A percentile compares a stretch with the other conserved stretches of the same genome.
Evolutionary conservation across 2,888 invertebrate species (phyloP).

Genomic region (Patella caerulea): DNA sequence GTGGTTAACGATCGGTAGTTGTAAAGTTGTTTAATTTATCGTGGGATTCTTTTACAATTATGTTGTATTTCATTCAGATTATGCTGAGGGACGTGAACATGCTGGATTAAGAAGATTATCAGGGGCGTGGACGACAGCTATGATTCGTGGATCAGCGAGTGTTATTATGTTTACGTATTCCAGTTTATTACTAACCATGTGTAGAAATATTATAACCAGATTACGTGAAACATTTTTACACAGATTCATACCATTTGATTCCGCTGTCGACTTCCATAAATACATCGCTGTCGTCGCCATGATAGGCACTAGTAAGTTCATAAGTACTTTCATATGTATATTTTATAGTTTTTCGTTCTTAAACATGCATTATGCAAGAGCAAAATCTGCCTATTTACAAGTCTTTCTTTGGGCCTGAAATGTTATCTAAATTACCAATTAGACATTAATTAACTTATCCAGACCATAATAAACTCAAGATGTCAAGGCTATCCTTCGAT

Average conservation of each 20-base stretch:
- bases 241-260: constrained; percentile 77
- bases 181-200: constrained; percentile 77
- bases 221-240: constrained; percentile 76
- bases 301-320: constrained; percentile 74
- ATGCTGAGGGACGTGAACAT: constrained; percentile 76
- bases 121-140: constrained; percentile 75
- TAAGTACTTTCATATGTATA: not conserved
- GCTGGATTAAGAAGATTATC: constrained; percentile 76
- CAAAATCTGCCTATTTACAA: too few species aligned
- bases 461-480: too few species aligned
- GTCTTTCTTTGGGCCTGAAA: too few species aligned
- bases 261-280: constrained; percentile 76
- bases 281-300: constrained; percentile 76
- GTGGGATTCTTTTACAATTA: too few species aligned
- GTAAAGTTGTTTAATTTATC: too few species aligned
- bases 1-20: too few species aligned
- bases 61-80: constrained; percentile 68
- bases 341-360: not conserved
- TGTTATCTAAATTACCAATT: too few species aligned
- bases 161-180: constrained; percentile 78
- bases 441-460: too few species aligned
- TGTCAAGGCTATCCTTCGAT: too few species aligned
- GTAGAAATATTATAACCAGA: constrained; percentile 76
- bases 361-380: too few species aligned
- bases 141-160: constrained; percentile 78